These are phyloP conservation scores for Conops quadrifasciatus DNA, from an alignment of 2,888 invertebrate genomes.

Conservation along the genomic window DNA sequence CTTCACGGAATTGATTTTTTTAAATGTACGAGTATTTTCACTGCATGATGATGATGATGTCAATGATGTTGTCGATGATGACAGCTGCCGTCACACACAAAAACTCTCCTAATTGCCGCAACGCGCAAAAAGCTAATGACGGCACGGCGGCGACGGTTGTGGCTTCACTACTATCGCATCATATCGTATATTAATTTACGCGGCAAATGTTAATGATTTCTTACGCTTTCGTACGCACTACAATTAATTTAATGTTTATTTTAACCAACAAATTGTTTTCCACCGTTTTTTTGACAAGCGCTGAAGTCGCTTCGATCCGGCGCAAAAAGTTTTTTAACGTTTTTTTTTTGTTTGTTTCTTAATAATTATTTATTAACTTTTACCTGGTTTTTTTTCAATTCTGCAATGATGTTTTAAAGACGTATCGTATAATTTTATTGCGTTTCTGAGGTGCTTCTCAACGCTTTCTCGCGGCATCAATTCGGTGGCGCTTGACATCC, in stretches of 20 bases:
- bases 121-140: constrained; percentile 16
- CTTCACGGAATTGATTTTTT: not conserved
- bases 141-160: not conserved
- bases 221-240: constrained; percentile 7
- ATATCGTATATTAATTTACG: not conserved
- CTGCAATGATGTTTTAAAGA: too few relatives aligned
- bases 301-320: not conserved
- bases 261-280: constrained; percentile 18
- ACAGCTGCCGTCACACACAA: not conserved
- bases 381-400: not conserved
- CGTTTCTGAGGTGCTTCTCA: not conserved
- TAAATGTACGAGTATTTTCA: too few relatives aligned
- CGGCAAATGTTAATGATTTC: constrained; percentile 18
- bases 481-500: constrained; percentile 53
- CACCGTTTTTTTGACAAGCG: not conserved
- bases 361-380: not conserved
- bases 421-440: not conserved
- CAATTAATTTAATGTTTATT: constrained; percentile 29
- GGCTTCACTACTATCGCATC: not conserved
- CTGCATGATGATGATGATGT: too few relatives aligned
- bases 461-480: not conserved
- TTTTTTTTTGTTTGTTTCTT: not conserved
- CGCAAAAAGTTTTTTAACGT: not conserved
- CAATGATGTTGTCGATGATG: too few relatives aligned
- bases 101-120: constrained; percentile 27